Conservation (phyloP, 2,113 vertebrate genomes). For the Poeciliopsis retropinna region DNA sequence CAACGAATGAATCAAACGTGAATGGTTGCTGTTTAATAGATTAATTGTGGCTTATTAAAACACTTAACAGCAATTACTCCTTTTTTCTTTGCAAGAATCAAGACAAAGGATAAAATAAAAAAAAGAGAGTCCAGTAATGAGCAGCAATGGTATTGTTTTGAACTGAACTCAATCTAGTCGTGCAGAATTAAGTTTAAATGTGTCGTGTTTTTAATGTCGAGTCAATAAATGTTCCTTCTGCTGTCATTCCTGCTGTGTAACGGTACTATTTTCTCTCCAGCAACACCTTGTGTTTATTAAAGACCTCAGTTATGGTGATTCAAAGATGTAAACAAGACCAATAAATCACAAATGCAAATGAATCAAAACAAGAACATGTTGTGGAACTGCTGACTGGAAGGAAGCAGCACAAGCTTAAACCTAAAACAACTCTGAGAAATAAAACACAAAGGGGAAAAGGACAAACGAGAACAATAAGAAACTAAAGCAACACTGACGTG, state of each 20-base stretch:
- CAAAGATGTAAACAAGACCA: neutral
- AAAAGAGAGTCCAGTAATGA: neutral
- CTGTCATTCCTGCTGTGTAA: neutral
- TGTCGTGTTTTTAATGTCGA: neutral
- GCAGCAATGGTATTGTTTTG: neutral
- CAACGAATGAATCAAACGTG: neutral
- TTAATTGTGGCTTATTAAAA: neutral
- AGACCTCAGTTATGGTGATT: neutral
- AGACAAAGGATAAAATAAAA: neutral
- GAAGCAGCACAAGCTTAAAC: neutral
- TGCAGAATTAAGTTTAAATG: neutral
- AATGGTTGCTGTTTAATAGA: neutral
- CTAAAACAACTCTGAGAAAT: neutral
- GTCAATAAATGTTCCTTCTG: neutral
- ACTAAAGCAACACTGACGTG: no score
- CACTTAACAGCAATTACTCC: no score
- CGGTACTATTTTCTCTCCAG: neutral
- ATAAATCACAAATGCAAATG: neutral
- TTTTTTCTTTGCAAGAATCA: no score
- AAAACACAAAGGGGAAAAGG: neutral
- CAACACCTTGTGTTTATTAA: neutral
- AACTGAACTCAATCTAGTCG: neutral
- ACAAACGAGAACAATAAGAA: neutral
- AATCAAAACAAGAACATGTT: neutral
- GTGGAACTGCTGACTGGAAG: neutral